phyloP scores from a whole-genome alignment of 2,797 vertebrate species.

The Mus spretus region DNA sequence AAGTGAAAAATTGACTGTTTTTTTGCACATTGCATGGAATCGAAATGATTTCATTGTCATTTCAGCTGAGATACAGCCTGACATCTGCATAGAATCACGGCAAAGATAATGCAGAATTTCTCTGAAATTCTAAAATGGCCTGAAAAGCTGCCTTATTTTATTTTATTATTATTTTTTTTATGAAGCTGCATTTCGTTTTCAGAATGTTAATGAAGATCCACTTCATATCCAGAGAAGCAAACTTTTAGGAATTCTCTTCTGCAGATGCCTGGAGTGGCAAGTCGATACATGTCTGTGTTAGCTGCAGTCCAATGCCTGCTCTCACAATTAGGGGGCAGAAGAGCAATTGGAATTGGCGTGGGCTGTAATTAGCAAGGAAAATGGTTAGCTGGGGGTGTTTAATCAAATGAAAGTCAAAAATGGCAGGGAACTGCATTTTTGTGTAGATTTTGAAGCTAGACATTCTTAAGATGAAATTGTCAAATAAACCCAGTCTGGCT shows the following conservation, averaged over 20 bases:
- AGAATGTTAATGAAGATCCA: constrained; percentile 89
- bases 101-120: constrained; percentile 95
- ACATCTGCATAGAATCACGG: constrained; percentile 94
- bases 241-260: constrained; percentile 83
- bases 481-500: constrained; percentile 47
- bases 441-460: constrained; percentile 31
- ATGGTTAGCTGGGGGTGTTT: constrained; percentile 62
- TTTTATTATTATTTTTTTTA: constrained; percentile 80
- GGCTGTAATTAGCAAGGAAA: constrained; percentile 62
- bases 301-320: constrained; percentile 68
- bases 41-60: constrained; percentile 92
- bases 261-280: constrained; percentile 83
- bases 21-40: constrained; percentile 89
- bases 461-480: not conserved
- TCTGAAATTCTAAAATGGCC: constrained; percentile 90
- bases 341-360: constrained; percentile 81
- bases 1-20: constrained; percentile 90
- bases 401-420: constrained; percentile 81
- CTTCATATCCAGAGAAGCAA: constrained; percentile 84
- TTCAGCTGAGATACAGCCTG: constrained; percentile 90
- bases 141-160: constrained; percentile 90
- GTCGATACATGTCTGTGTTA: constrained; percentile 72
- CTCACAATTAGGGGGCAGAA: constrained; percentile 80
- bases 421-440: constrained; percentile 73
- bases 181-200: constrained; percentile 88